Conservation (phyloP, 2,113 vertebrate genomes). For the Arothron firmamentum region DNA sequence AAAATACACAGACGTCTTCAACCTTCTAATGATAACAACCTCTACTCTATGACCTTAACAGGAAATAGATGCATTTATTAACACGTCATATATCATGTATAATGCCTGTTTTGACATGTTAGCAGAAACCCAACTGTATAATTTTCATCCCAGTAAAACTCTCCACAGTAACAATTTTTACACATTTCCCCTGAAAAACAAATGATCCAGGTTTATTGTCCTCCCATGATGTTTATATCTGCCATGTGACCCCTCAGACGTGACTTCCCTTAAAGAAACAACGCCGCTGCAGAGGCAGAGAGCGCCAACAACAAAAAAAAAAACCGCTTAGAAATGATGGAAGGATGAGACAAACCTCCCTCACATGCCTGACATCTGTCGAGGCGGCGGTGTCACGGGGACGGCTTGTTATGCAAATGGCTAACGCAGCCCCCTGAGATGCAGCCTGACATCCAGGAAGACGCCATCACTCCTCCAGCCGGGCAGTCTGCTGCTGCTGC, state of each 20-base stretch:
- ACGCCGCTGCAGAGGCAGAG: background rate
- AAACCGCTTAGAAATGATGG: slow-evolving; percentile 10
- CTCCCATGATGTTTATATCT: slow-evolving; percentile 9
- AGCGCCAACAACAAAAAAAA: slow-evolving; percentile 19
- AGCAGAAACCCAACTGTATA: slow-evolving; percentile 12
- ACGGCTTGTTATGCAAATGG: slow-evolving; percentile 65
- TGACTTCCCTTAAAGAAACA: slow-evolving; percentile 18
- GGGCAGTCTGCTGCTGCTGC: background rate
- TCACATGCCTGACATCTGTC: slow-evolving; percentile 58
- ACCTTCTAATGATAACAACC: too few relatives aligned
- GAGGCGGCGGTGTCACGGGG: slow-evolving; percentile 39
- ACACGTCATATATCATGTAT: slow-evolving; percentile 1
- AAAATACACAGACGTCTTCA: too few relatives aligned
- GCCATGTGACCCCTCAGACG: slow-evolving; percentile 24
- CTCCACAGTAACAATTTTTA: slow-evolving; percentile 1
- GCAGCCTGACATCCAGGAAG: slow-evolving; percentile 33
- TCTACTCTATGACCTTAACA: background rate
- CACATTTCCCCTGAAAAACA: slow-evolving; percentile 20
- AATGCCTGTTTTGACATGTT: slow-evolving; percentile 14
- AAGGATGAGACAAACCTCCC: slow-evolving; percentile 17
- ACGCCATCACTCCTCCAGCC: slow-evolving; percentile 8
- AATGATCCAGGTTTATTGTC: slow-evolving; percentile 17
- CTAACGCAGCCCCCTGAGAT: slow-evolving; percentile 37
- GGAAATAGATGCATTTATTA: slow-evolving; percentile 11
- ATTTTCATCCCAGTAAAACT: slow-evolving; percentile 14